Evolutionary conservation across 1,140 invertebrate genomes (phyloP).

Genomic region (Drosophila kanapiae): DNA sequence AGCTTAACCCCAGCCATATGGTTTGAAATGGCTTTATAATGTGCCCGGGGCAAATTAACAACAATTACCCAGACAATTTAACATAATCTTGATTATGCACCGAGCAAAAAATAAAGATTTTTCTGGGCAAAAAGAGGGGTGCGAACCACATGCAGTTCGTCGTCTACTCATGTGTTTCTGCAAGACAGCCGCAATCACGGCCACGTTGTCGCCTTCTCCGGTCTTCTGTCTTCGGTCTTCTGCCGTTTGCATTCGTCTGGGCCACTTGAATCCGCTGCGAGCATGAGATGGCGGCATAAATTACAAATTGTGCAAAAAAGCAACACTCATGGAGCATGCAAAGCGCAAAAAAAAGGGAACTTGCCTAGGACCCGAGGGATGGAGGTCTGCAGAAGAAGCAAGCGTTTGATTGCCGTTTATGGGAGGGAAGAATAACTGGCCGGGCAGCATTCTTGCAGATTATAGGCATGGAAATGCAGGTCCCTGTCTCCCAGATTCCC

Average conservation of each 20-base stretch:
- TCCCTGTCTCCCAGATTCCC: conserved; percentile 33
- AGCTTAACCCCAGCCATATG: conserved; percentile 71
- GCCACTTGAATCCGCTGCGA: conserved; percentile 54
- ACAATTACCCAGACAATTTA: conserved; percentile 83
- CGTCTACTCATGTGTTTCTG: conserved; percentile 33
- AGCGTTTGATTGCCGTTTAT: conserved; percentile 75
- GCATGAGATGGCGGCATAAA: conserved; percentile 72
- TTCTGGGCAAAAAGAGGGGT: conserved; percentile 28
- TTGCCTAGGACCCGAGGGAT: conserved; percentile 43
- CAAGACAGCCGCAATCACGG: conserved; percentile 57
- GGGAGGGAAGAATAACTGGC: conserved; percentile 57
- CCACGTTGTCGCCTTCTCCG: conserved; percentile 39
- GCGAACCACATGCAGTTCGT: conserved; percentile 36
- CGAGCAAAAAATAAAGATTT: conserved; percentile 40
- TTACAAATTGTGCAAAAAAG: conserved; percentile 72
- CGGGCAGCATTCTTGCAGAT: conserved; percentile 70
- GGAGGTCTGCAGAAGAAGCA: conserved; percentile 54
- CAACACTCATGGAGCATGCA: conserved; percentile 37
- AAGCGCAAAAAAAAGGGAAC: conserved; percentile 33
- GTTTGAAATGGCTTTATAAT: conserved; percentile 77
- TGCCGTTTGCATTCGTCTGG: conserved; percentile 58
- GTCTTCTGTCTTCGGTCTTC: conserved; percentile 12
- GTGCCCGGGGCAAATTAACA: conserved; percentile 75
- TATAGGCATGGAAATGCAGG: conserved; percentile 52
- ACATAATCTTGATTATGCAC: conserved; percentile 82